Evolutionary conservation across 2,113 vertebrate species (phyloP), one percentile per base, ranked within the genome.

Genomic region (Hyla sarda): DNA sequence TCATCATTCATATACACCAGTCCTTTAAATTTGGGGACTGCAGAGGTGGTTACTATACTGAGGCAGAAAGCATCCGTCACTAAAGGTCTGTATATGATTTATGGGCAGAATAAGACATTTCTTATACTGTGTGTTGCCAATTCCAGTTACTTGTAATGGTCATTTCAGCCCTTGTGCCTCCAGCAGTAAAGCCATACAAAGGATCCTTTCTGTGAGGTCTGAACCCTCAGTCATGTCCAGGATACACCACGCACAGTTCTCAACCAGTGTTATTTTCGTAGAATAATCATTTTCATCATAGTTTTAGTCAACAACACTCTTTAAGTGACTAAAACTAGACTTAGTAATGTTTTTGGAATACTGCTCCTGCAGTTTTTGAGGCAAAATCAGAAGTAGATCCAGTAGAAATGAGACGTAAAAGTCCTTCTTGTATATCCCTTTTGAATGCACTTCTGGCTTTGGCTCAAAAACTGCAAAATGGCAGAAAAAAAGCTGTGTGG

Each of bases 161-260:
- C 48, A 45, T 3, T 19, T 25, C n/a, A 12, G 1, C 14, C 48
- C 52, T 45, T 67, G 17, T 71, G 81, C 81, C 48, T 82, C 47
- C 30, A 67, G 81, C 81, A 54, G 21, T 25, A 32, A 12, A 32
- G 23, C 13, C 56, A 75, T 2, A 84, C 69, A 84, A 84, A 60
- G 71, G 37, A n/a, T 34, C 71, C n/a, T 73, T 84, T 52, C 75
- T n/a, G 37, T 52, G 12, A 21, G 4, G 12, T 16, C 25, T 25
- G 21, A 41, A 41, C 19, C 32, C 19, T 11, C 0, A 1, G 34
- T 21, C 67, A 37, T 30, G 5, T 71, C 32, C 32, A 41, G 19
- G 9, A 71, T 10, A 41, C 17, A 9, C 67, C 17, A 5, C 10
- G 34, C 32, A 41, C 6, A 2, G 23, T 6, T 28, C 34, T 34